phyloP scores from a whole-genome alignment of 2,797 vertebrate genomes.

The Thaleichthys pacificus region DNA sequence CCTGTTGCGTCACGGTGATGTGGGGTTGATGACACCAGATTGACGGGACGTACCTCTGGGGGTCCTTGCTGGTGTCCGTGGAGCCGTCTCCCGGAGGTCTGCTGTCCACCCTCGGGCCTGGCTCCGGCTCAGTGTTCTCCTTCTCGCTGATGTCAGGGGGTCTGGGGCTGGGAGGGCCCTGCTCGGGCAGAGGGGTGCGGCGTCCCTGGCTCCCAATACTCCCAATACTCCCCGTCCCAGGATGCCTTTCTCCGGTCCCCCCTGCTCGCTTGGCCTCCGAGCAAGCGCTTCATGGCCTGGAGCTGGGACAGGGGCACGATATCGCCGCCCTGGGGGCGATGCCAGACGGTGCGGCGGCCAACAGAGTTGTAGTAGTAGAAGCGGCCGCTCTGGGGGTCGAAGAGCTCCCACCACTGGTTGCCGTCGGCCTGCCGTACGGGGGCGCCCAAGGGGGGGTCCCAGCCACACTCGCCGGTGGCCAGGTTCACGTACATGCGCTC shows the following conservation, averaged over 20 bases:
- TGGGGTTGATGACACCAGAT: conserved; percentile 3
- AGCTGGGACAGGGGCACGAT: conserved; percentile 89
- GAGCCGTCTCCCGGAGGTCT: conserved; percentile 58
- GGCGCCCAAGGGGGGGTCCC: conserved; percentile 82
- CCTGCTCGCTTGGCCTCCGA: conserved; percentile 67
- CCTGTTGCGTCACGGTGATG: conserved; percentile 21
- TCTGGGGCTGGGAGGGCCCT: conserved; percentile 47
- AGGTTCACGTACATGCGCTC: conserved; percentile 92
- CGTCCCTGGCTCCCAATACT: conserved; percentile 69
- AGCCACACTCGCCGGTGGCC: conserved; percentile 85
- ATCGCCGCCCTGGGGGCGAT: conserved; percentile 86
- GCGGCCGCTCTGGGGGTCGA: conserved; percentile 84
- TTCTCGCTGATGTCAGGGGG: conserved; percentile 41
- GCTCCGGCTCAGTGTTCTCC: conserved; percentile 43
- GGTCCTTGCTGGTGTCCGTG: conserved; percentile 71
- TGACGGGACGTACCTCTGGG: conserved; percentile 74
- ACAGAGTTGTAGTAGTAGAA: conserved; percentile 93
- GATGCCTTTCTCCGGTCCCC: conserved; percentile 46
- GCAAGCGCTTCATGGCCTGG: conserved; percentile 84
- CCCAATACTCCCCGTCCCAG: conserved; percentile 58
- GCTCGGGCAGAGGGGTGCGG: conserved; percentile 68
- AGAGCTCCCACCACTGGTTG: conserved; percentile 94
- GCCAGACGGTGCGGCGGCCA: conserved; percentile 85
- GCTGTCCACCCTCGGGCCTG: conserved; percentile 54
- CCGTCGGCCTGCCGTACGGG: conserved; percentile 83